Evolutionary conservation across 1,140 invertebrate genomes (phyloP), one percentile per base, ranked within the genome.

Genomic region (Ylistrum balloti): DNA sequence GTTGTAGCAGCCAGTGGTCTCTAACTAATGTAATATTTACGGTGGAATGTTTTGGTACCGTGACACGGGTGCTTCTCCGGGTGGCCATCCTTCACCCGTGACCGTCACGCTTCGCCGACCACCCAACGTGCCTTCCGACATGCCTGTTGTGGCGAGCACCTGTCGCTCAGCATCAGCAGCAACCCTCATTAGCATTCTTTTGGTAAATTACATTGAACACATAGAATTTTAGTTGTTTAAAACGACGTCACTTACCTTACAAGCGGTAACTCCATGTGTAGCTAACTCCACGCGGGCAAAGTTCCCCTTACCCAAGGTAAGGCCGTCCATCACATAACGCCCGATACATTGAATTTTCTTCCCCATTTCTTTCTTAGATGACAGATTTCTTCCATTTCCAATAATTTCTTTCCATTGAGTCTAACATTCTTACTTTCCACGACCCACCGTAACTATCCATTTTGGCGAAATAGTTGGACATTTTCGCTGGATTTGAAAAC

Each of bases 251-350:
- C 94, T 93, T 93, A 96, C 96, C 95, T 96, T 96, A 85, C 95
- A 95, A 87, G 93, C 93, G 13, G 96, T 96, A 34, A 96, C 91
- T 17, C 93, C 89, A 93, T 96, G 96, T 85, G 95, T 95, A 13
- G 96, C 96, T 85, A 96, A 92, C 92, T 96, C 96, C 85, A 96
- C 96, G 33, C 95, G 93, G 89, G 95, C 96, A 93, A 96, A 96
- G 88, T 95, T 96, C 13, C 96, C 96, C 91, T 96, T 96, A 33
- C 96, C 96, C 45, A 96, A 93, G 17, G 93, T 93, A 41, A 94
- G 91, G n/a, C 95, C 95, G 56, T 96, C 95, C 94, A 96, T 95
- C 48, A 94, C 93, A 93, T 96, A 96, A n/a, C 94, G 94, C 32
- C 96, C 96, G 86, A 96, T 95, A 87, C 93, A 96, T 87, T 96